phyloP scores from a whole-genome alignment of 2,797 vertebrate genomes.

The Clamator glandarius region DNA sequence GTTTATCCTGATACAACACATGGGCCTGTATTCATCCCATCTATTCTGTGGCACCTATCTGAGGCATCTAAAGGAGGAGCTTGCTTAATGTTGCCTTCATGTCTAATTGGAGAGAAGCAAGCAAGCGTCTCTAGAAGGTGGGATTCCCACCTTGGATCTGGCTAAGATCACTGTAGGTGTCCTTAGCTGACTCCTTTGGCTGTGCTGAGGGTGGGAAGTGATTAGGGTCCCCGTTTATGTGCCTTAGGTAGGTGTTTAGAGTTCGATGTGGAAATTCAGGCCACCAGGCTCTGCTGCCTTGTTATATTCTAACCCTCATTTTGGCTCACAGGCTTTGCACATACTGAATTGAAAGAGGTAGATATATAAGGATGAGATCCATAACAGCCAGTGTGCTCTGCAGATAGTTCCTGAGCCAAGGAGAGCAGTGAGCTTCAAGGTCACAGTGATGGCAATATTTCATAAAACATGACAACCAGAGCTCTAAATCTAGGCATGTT shows the following conservation, averaged over 20 bases:
- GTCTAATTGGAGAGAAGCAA: background rate
- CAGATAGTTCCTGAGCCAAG: background rate
- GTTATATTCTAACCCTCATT: background rate
- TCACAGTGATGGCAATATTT: background rate
- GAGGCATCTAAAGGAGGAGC: background rate
- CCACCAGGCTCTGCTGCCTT: background rate
- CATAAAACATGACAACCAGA: background rate
- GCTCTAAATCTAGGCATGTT: background rate
- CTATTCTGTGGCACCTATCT: background rate
- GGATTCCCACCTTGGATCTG: background rate
- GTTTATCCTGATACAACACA: background rate
- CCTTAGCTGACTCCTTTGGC: background rate
- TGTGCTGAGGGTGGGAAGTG: background rate
- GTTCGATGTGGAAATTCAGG: background rate
- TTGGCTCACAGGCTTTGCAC: background rate
- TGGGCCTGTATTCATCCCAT: fast-evolving
- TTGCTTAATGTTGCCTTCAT: background rate
- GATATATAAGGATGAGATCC: background rate
- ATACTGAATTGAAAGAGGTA: background rate
- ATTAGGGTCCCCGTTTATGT: background rate
- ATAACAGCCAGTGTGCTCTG: fast-evolving
- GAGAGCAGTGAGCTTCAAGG: background rate
- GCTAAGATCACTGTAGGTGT: background rate
- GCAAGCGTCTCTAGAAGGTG: background rate
- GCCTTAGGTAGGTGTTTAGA: background rate